A percentile compares a stretch with the other conserved stretches of the same genome.
phyloP scores from a whole-genome alignment of 2,113 vertebrate genomes.

The Enhydra lutris region DNA sequence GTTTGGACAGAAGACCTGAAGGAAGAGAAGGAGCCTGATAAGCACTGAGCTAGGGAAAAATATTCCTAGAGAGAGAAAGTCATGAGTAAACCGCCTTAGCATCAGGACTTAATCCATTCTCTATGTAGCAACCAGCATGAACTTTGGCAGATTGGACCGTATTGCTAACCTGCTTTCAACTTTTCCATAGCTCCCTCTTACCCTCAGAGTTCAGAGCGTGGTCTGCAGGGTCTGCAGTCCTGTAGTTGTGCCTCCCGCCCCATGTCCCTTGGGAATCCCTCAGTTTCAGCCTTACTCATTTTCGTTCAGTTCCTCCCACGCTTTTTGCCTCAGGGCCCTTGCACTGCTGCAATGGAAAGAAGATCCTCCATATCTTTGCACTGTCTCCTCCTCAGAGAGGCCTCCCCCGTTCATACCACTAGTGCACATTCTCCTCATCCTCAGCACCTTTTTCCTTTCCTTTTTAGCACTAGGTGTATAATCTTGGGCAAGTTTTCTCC shows the following conservation, averaged over 20 bases:
- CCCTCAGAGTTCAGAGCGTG: neutral
- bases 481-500: neutral
- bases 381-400: neutral
- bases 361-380: neutral
- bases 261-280: neutral
- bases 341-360: neutral
- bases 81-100: neutral
- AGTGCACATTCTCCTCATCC: neutral
- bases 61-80: neutral
- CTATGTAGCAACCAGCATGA: neutral
- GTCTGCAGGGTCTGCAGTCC: neutral
- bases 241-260: too few species aligned
- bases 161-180: neutral
- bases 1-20: neutral
- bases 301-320: neutral
- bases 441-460: neutral
- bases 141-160: neutral
- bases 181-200: neutral
- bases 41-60: neutral
- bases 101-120: neutral
- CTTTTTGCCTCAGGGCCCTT: neutral
- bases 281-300: neutral
- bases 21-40: neutral
- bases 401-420: neutral
- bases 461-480: neutral